phyloP scores from a whole-genome alignment of 2,888 invertebrate genomes.

The Leptura quadrifasciata region DNA sequence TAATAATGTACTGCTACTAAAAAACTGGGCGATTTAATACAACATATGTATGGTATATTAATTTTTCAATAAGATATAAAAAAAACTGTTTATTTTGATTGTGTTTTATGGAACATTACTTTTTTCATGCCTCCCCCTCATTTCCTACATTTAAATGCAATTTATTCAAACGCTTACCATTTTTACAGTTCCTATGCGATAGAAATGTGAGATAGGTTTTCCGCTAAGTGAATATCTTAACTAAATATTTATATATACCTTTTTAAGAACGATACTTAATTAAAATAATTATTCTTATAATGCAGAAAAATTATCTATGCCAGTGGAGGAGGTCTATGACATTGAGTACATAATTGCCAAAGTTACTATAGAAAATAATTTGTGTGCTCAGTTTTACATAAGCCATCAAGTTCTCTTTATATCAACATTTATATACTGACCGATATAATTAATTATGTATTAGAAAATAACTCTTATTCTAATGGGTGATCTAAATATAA shows the following conservation, averaged over 20 bases:
- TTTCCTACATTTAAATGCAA: background rate
- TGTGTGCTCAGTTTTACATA: too few relatives aligned
- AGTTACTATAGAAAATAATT: too few relatives aligned
- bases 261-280: slow-evolving; percentile 12
- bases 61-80: background rate
- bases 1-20: background rate
- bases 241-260: slow-evolving; percentile 1
- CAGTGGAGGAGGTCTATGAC: too few relatives aligned
- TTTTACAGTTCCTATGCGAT: slow-evolving; percentile 15
- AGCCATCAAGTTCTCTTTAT: too few relatives aligned
- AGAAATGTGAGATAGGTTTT: slow-evolving; percentile 24
- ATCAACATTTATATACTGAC: too few relatives aligned
- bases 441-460: too few relatives aligned
- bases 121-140: background rate
- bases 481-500: too few relatives aligned
- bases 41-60: background rate
- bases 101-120: slow-evolving; percentile 14
- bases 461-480: too few relatives aligned
- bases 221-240: slow-evolving; percentile 28
- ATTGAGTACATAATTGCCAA: too few relatives aligned
- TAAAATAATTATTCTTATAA: background rate
- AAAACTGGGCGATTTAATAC: background rate
- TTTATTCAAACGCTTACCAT: slow-evolving; percentile 18
- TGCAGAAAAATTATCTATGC: background rate
- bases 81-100: background rate